Percentiles rank a stretch among this genome's conserved stretches.
Conservation (phyloP, 2,113 vertebrate species). For the Epinephelus fuscoguttatus region DNA sequence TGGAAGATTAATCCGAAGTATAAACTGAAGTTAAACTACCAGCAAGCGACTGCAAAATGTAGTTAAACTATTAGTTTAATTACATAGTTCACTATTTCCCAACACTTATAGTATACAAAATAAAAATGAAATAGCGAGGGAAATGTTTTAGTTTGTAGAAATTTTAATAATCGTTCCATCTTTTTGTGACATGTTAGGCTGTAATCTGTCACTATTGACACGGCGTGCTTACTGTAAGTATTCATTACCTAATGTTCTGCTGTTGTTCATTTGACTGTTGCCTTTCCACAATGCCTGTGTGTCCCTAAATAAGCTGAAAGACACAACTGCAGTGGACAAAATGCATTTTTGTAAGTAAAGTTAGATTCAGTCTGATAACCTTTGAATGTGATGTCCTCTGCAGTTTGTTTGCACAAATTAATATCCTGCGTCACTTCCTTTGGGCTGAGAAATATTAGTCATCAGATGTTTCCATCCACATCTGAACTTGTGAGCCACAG, state of each 20-base stretch:
- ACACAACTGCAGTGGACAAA: neutral
- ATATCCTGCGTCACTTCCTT: conserved; percentile 31
- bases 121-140: too few relatives aligned
- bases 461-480: conserved; percentile 41
- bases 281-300: neutral
- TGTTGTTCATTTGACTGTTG: neutral
- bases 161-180: too few relatives aligned
- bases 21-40: too few relatives aligned
- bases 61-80: too few relatives aligned
- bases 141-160: too few relatives aligned
- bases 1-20: too few relatives aligned
- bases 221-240: neutral
- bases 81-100: too few relatives aligned
- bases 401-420: conserved; percentile 4
- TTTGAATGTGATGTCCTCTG: neutral
- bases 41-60: too few relatives aligned
- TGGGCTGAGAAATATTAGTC: conserved; percentile 33
- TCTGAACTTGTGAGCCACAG: conserved; percentile 15
- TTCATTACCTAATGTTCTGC: neutral
- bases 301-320: neutral
- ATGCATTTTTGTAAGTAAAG: neutral
- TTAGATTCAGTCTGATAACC: neutral
- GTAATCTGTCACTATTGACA: neutral
- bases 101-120: too few relatives aligned
- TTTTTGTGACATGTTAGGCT: too few relatives aligned